Evolutionary conservation across 2,113 vertebrate species (phyloP).

Genomic region (Neogale vison): DNA sequence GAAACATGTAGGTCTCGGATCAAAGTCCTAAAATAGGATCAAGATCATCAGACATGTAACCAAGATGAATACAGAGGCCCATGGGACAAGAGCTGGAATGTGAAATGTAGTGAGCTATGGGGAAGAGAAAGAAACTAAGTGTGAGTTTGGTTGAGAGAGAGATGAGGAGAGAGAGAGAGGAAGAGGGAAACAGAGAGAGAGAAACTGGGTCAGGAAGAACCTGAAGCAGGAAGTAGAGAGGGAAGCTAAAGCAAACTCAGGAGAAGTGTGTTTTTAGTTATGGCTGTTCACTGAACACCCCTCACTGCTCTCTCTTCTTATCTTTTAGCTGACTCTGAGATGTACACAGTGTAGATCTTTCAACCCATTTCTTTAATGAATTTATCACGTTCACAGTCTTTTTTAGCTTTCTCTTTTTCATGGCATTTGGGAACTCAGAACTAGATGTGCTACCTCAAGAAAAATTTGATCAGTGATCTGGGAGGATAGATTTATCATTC

Average conservation of each 20-base stretch:
- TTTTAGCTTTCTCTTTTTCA: background rate
- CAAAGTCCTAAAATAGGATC: background rate
- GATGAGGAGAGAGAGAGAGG: background rate
- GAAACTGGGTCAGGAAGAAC: background rate
- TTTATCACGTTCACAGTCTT: background rate
- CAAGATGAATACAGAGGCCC: background rate
- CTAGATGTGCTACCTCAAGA: background rate
- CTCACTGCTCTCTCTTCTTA: background rate
- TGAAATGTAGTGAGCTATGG: background rate
- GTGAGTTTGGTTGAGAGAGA: background rate
- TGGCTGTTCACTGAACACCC: background rate
- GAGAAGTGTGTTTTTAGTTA: background rate
- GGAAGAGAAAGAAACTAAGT: background rate
- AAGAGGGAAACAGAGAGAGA: background rate
- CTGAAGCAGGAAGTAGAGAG: background rate
- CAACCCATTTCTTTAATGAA: conserved; percentile 7
- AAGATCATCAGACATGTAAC: background rate
- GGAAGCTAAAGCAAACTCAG: background rate
- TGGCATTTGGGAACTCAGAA: background rate
- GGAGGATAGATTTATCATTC: conserved; percentile 35
- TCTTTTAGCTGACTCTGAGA: background rate
- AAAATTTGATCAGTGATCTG: background rate
- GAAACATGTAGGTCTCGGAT: background rate
- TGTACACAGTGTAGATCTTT: background rate
- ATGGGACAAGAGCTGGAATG: background rate